Evolutionary conservation across 1,140 invertebrate species (phyloP), one percentile per base, ranked within the genome.

Genomic region (Geopemphigus sp.): DNA sequence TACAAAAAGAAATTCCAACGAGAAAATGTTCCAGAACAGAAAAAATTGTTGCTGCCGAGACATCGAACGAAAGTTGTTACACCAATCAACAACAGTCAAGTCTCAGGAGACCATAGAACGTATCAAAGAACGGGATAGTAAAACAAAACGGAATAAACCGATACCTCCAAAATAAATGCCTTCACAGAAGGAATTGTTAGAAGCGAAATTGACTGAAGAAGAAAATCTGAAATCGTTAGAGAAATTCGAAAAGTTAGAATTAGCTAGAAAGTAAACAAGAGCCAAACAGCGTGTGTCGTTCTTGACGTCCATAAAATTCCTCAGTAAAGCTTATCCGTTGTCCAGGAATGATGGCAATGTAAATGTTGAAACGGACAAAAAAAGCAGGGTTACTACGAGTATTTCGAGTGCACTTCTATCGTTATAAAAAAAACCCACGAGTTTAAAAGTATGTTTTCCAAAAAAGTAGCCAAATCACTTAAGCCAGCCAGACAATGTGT

Each of bases 131-230:
- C 86, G 94, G 82, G 90, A 92, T 85, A 91, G 88, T 82, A 92
- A 90, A 86, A 88, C 86, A 32, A 90, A 89, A 84, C 86, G 86
- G 81, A 89, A 87, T 82, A 87, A 90, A 45, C 91, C 93, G 22
- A 4, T 56, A 11, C 57, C 54, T 24, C 63, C 32, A 83, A 89
- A 90, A 74, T 90, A 90, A 84, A 91, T 93, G 84, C 90, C 95
- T 15, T 97, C 96, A 0, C 97, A 99, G 86, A 95, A 97, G 84
- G 96, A 99, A 86, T 86, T 98, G 1, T 86, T 98, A 22, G 97
- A 99, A 88, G 96, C 96, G 0, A 92, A 94, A 86, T 89, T 93
- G 57, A 99, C 97, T 0, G 97, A 98, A 86, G 87, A 93, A 84
- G 90, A 96, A 83, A 99, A 99, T 87, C 85, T 97, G 4, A 93